phyloP scores from a whole-genome alignment of 23 tunicate species.

The Ciona savignyi region DNA sequence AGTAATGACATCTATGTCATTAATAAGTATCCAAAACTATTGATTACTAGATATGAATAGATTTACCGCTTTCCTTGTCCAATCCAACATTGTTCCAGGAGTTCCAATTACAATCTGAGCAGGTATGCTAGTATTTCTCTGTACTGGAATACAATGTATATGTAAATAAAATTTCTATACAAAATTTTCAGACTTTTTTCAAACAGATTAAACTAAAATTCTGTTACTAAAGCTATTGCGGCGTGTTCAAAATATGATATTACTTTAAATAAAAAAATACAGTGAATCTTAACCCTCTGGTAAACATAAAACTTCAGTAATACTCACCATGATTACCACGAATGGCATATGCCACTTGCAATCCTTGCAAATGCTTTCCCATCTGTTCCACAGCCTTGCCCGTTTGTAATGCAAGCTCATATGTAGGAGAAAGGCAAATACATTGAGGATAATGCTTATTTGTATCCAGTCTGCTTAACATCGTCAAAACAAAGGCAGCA shows the following conservation, averaged over 20 bases:
- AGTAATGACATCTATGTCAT: not conserved
- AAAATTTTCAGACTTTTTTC: not conserved
- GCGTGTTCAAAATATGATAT: too few relatives aligned
- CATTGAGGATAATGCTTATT: conserved; percentile 66
- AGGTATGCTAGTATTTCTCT: conserved; percentile 37
- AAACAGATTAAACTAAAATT: not conserved
- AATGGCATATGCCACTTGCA: conserved; percentile 82
- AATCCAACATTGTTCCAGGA: conserved; percentile 96
- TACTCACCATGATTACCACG: conserved; percentile 61
- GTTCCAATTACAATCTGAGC: conserved; percentile 96
- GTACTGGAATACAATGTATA: conserved; percentile 29
- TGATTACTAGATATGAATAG: too few relatives aligned
- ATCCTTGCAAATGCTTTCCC: conserved; percentile 72
- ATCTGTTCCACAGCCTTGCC: conserved; percentile 88
- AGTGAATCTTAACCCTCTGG: too few relatives aligned
- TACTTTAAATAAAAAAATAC: too few relatives aligned
- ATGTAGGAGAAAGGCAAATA: conserved; percentile 88
- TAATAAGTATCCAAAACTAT: too few relatives aligned
- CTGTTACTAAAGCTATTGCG: too few relatives aligned
- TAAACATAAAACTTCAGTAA: not conserved
- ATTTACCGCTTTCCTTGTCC: conserved; percentile 55
- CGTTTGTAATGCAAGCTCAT: conserved; percentile 95
- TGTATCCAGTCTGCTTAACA: conserved; percentile 63
- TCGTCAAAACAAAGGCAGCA: conserved; percentile 95
- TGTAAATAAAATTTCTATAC: not conserved